Evolutionary conservation across 2,888 invertebrate species (phyloP), one percentile per base, ranked within the genome.

Genomic region (Perithous albicinctus): DNA sequence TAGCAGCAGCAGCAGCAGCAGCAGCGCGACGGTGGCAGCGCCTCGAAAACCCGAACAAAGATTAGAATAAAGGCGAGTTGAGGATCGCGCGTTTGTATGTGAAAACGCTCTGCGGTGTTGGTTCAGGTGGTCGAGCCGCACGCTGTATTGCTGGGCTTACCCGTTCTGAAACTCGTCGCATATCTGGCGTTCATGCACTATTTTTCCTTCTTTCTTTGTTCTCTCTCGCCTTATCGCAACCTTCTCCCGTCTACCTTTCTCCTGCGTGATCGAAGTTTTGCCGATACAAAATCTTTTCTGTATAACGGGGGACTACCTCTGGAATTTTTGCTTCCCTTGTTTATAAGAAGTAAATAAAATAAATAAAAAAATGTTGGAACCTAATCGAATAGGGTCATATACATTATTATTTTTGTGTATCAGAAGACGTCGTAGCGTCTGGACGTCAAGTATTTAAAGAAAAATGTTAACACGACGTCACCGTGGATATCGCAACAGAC

Each of bases 111-210:
- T 23, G n/a, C 54, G 51, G 12, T 85, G 86, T 85, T 85, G 83
- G 82, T 81, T 86, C 84, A 81, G 85, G 86, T 85, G 85, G 77
- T 81, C 82, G 82, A 78, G 69, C 61, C 46, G 12, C 38, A 26
- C 29, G n/a, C n/a, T n/a, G n/a, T 67, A n/a, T 1, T 1, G 1
- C 43, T 26, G 12, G 38, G 26, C 51, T 51, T n/a, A 54, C 29
- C 56, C 56, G 56, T 56, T 56, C 56, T 18, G 48, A 56, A 6
- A 15, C n/a, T 32, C 29, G 15, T 56, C 56, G 29, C 12, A 12
- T 56, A 56, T 56, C 29, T n/a, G 15, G n/a, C 29, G 54, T 12
- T 18, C 41, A 26, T 56, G 41, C 41, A 35, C 26, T 38, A 32
- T 59, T 43, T 73, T 46, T 76, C 38, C 46, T 46, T 43, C 10